Percentiles rank a stretch among this genome's conserved stretches.
These are phyloP conservation scores for Torymus auratus DNA, from an alignment of 2,888 invertebrate genomes.

Conservation along the genomic window DNA sequence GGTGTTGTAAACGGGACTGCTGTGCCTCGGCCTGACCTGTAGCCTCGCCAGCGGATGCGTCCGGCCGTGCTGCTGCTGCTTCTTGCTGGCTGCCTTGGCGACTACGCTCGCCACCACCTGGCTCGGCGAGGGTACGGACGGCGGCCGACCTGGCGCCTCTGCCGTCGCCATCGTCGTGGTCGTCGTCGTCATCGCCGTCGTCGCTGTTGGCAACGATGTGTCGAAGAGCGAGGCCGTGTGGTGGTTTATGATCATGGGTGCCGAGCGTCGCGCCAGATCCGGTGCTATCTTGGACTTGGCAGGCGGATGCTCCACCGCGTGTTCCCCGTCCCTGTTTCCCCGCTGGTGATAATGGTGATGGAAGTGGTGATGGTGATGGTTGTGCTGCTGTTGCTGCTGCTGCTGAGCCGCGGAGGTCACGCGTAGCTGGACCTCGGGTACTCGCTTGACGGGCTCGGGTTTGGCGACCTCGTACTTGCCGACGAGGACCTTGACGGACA, in stretches of 20 bases:
- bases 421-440: conserved; percentile 69
- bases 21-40: conserved; percentile 86
- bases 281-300: conserved; percentile 71
- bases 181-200: no score
- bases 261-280: conserved; percentile 72
- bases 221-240: conserved; percentile 59
- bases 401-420: conserved; percentile 17
- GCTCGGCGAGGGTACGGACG: conserved; percentile 78
- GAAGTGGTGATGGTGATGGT: not conserved
- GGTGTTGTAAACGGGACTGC: conserved; percentile 92
- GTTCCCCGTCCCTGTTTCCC: conserved; percentile 64
- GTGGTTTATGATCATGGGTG: conserved; percentile 70
- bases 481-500: conserved; percentile 86
- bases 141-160: conserved; percentile 74
- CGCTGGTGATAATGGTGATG: conserved; percentile 16
- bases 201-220: conserved; percentile 39
- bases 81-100: conserved; percentile 85
- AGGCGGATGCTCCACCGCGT: conserved; percentile 71
- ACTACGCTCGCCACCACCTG: conserved; percentile 84
- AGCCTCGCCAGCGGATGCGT: conserved; percentile 94
- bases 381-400: no score
- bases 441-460: conserved; percentile 64
- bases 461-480: conserved; percentile 85
- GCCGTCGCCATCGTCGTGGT: conserved; percentile 49
- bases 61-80: conserved; percentile 93